Conservation (phyloP, 1,140 invertebrate species). For the Trichonephila clavata region DNA sequence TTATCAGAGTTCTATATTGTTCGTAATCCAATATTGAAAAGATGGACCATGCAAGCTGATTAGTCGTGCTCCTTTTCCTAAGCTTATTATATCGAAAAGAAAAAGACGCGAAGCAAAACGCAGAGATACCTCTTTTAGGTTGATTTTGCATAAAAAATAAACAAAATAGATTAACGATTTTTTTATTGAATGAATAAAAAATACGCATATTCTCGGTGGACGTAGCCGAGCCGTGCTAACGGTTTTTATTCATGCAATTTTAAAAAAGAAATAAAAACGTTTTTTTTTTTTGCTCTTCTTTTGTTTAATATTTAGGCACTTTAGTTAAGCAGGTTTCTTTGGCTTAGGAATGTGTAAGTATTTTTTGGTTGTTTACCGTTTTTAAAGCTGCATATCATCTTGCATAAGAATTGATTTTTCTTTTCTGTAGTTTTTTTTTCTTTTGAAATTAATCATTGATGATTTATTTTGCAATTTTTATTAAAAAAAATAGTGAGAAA, state of each 20-base stretch:
- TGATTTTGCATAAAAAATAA: conserved; percentile 56
- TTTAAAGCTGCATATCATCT: neutral
- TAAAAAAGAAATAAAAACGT: conserved; percentile 10
- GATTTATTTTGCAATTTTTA: neutral
- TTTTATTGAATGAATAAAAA: conserved; percentile 45
- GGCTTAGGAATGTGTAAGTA: neutral
- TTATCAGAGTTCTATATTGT: conserved; percentile 63
- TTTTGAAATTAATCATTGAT: neutral
- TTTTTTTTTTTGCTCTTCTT: neutral
- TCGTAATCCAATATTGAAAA: conserved; percentile 71
- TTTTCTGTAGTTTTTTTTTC: neutral
- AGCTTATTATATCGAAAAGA: conserved; percentile 70
- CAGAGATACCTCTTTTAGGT: conserved; percentile 40
- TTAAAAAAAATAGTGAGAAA: neutral
- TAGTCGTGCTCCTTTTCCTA: conserved; percentile 40
- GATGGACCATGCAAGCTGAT: conserved; percentile 53
- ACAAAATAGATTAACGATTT: conserved; percentile 72
- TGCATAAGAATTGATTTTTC: neutral
- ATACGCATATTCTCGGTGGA: conserved; percentile 59
- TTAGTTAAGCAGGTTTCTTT: conserved; percentile 54
- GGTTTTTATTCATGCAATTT: conserved; percentile 48
- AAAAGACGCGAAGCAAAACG: conserved; percentile 42
- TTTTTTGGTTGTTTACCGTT: neutral
- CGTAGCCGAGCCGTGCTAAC: conserved; percentile 1
- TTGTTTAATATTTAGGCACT: conserved; percentile 22